phyloP scores from a whole-genome alignment of 2,888 invertebrate genomes.

The Sphaerophoria rueppellii region DNA sequence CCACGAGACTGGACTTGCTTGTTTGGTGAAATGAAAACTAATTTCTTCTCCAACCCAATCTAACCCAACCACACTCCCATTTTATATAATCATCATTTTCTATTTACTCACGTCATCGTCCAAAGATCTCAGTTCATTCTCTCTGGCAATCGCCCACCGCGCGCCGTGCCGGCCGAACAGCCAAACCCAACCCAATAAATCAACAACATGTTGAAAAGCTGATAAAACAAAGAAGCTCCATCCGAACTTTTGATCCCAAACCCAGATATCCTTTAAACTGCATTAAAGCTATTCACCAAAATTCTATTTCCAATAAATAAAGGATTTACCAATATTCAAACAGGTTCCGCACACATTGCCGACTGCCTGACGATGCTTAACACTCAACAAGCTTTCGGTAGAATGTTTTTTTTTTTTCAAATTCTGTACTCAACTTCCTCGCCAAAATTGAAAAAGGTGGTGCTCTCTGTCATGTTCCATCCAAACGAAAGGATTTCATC shows the following conservation, averaged over 20 bases:
- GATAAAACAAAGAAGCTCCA: slow-evolving; percentile 34
- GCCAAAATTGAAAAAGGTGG: slow-evolving; percentile 31
- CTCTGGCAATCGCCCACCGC: not conserved
- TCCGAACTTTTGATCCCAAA: slow-evolving; percentile 15
- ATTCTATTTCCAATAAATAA: slow-evolving; percentile 51
- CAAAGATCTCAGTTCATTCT: not conserved
- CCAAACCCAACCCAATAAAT: slow-evolving; percentile 6
- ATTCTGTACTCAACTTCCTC: slow-evolving; percentile 16
- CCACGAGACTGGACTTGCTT: too few species aligned
- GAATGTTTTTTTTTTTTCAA: not conserved
- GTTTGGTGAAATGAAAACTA: too few species aligned
- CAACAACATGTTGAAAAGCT: slow-evolving; percentile 35
- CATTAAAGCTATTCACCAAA: slow-evolving; percentile 51
- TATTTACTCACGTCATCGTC: slow-evolving; percentile 8
- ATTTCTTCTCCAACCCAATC: too few species aligned
- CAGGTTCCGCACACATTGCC: slow-evolving; percentile 14
- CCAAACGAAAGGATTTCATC: not conserved
- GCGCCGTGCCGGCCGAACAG: not conserved
- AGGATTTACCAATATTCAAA: slow-evolving; percentile 46
- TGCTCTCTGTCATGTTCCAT: slow-evolving; percentile 21
- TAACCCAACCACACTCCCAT: not conserved
- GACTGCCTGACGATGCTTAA: not conserved
- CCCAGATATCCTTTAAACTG: slow-evolving; percentile 50
- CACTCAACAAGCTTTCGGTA: slow-evolving; percentile 13
- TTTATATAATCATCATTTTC: slow-evolving; percentile 29